Evolutionary conservation across 2,888 invertebrate species (phyloP).

Genomic region (Bembecia ichneumoniformis): DNA sequence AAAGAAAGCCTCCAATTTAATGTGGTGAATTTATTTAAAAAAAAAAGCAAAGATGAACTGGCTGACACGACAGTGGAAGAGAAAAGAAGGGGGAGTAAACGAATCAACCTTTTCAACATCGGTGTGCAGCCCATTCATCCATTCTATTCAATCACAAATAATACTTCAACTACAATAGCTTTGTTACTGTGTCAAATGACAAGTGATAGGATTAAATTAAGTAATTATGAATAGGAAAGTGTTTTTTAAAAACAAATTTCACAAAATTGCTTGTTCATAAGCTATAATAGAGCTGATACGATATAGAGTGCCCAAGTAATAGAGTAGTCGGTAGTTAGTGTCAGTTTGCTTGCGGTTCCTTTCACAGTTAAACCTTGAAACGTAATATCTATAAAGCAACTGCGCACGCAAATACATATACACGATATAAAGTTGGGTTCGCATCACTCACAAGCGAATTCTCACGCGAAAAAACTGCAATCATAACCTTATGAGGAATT

Average conservation of each 20-base stretch:
- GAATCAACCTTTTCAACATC: background rate
- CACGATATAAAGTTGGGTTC: background rate
- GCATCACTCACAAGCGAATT: constrained; percentile 34
- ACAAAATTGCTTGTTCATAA: no score
- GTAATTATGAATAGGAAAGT: no score
- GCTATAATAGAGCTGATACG: no score
- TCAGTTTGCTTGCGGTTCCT: constrained; percentile 25
- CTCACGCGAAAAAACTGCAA: constrained; percentile 47
- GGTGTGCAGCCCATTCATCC: constrained; percentile 26
- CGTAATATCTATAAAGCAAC: constrained; percentile 40
- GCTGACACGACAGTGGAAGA: no score
- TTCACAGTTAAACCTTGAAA: constrained; percentile 56
- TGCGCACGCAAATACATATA: constrained; percentile 23
- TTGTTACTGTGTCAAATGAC: background rate
- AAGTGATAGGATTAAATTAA: background rate
- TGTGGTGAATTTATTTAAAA: no score
- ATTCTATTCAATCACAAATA: constrained; percentile 36
- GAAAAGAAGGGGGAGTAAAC: background rate
- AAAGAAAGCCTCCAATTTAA: background rate
- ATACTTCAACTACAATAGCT: background rate
- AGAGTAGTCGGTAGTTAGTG: background rate
- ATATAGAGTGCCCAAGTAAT: no score
- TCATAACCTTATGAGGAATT: constrained; percentile 32
- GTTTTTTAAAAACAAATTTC: no score
- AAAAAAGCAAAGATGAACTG: no score